Base-by-base conservation (phyloP, 2,888 invertebrate species). In the Scrobipalpa costella region DNA sequence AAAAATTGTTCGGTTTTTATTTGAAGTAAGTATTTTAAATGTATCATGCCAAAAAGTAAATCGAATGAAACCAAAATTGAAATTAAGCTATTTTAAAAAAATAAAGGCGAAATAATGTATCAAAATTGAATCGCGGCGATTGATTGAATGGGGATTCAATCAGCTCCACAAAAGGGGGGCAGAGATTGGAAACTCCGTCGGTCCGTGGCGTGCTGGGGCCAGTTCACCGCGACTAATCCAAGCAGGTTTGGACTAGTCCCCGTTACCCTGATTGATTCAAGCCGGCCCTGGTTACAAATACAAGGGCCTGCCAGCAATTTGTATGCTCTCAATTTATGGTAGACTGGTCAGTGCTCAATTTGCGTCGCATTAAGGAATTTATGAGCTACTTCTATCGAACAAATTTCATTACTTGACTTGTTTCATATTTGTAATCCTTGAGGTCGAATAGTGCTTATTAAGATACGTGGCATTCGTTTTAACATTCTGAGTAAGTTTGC, bases 221-320 rank as follows among this genome's bases (percentile, higher is more conserved):
- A 78, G 77, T 79, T 80, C 76, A 74, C 79, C 77, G 78, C 76
- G 78, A 78, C 84, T 88, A 89, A 89, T 88, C 86, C 85, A 78
- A 73, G 73, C 79, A 83, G 84, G 87, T 84, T 85, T 78, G 84
- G 79, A 83, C 85, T 81, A 85, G 83, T 81, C 81, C 80, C 88
- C 81, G 88, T 90, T 89, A 89, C 84, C 75, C 80, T 87, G 90
- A 90, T 90, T 90, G 90, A 90, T 89, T 88, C 83, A 81, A 82
- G 80, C 74, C 78, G 76, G 76, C 74, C 74, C 83, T 83, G 79
- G 86, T 83, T 86, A 86, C 83, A 86, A 87, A 86, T 81, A 89
- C 86, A 88, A 88, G 89, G 86, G 83, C 82, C 82, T 82, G 79
- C 74, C 13, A 84, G 84, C 84, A 83, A 87, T 87, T 88, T 80